Conservation (phyloP, 2,888 invertebrate genomes). For the Xylota segnis region DNA sequence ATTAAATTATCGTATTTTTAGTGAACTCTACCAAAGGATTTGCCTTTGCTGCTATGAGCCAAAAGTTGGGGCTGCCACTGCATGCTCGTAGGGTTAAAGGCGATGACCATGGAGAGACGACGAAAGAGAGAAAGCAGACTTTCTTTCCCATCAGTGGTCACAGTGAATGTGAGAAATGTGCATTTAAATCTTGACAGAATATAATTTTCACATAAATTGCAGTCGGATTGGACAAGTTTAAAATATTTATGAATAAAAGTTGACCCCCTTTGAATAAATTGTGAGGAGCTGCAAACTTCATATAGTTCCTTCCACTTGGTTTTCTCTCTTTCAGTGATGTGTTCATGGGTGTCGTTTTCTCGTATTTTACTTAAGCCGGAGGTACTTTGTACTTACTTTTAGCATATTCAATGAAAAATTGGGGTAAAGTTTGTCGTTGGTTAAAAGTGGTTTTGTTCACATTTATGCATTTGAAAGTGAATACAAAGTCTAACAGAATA, state of each 20-base stretch:
- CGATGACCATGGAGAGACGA: background rate
- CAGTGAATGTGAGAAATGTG: constrained; percentile 62
- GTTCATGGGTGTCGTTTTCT: constrained; percentile 61
- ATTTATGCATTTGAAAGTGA: constrained; percentile 67
- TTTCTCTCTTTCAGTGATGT: constrained; percentile 38
- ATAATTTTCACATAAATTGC: constrained; percentile 72
- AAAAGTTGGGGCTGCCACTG: constrained; percentile 41
- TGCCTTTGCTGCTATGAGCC: constrained; percentile 15
- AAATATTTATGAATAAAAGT: constrained; percentile 76
- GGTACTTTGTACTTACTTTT: constrained; percentile 74
- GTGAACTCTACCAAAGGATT: constrained; percentile 32
- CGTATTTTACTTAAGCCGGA: constrained; percentile 67
- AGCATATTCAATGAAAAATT: constrained; percentile 74
- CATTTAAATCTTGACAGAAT: constrained; percentile 63
- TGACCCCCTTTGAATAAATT: constrained; percentile 76
- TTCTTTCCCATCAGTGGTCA: constrained; percentile 64
- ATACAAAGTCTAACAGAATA: constrained; percentile 33
- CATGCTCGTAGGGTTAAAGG: constrained; percentile 35
- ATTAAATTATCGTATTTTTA: constrained; percentile 71
- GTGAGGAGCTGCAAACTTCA: constrained; percentile 51
- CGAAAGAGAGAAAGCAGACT: background rate
- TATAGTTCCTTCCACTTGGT: constrained; percentile 59
- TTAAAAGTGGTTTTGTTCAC: constrained; percentile 56
- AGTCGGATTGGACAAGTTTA: constrained; percentile 68
- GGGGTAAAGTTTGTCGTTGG: constrained; percentile 68